A percentile compares a stretch with the other conserved stretches of the same genome.
Conservation (phyloP, 64 coral and sea anemone species). For the Anthopleura sola region DNA sequence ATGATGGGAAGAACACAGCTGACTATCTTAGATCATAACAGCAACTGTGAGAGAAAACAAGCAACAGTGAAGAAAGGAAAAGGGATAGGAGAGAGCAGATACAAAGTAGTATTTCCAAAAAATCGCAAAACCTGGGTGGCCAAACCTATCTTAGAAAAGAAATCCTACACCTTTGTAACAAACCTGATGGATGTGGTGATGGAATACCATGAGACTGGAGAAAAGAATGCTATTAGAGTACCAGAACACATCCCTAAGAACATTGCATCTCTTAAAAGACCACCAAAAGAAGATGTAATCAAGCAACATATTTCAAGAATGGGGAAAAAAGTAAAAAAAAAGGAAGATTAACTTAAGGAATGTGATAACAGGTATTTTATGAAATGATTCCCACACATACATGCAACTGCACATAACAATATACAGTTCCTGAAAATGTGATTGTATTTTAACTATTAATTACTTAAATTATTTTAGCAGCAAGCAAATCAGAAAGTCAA, state of each 20-base stretch:
- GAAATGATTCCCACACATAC: too few relatives aligned
- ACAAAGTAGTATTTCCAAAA: constrained; percentile 47
- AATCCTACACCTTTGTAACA: constrained; percentile 16
- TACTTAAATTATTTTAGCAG: too few relatives aligned
- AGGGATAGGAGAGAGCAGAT: constrained; percentile 20
- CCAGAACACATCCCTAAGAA: constrained; percentile 26
- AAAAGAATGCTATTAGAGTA: constrained; percentile 8
- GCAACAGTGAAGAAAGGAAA: constrained; percentile 22
- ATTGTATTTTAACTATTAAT: too few relatives aligned
- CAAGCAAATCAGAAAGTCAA: too few relatives aligned
- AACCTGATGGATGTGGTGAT: constrained; percentile 16
- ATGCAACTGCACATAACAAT: too few relatives aligned
- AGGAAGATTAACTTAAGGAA: too few relatives aligned
- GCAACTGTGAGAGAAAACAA: constrained; percentile 30
- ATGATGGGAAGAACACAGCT: constrained; percentile 50
- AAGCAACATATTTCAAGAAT: too few relatives aligned
- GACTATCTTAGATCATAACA: constrained; percentile 38
- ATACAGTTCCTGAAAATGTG: too few relatives aligned
- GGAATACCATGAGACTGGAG: background rate
- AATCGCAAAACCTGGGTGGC: constrained; percentile 32
- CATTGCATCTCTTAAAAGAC: constrained; percentile 3
- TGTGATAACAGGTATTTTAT: too few relatives aligned
- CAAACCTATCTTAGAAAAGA: constrained; percentile 19
- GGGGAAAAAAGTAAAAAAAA: background rate
- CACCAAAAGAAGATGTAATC: background rate